Conservation (phyloP, 2,797 vertebrate species). For the Ceryle rudis region DNA sequence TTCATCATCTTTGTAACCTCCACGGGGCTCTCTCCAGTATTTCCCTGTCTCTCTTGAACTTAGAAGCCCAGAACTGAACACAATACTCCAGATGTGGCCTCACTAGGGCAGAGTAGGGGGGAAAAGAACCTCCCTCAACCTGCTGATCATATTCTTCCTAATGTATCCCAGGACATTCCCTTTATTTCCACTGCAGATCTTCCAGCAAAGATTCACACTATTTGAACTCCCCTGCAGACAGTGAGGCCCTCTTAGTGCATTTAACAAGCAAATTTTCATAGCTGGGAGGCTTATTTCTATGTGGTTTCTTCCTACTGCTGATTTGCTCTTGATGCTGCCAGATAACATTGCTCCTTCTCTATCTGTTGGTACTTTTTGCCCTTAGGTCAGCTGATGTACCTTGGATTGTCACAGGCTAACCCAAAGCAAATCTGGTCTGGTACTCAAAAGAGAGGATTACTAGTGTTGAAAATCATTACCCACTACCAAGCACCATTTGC, state of each 20-base stretch:
- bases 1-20: not conserved
- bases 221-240: not conserved
- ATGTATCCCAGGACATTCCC: not conserved
- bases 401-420: not conserved
- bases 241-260: not conserved
- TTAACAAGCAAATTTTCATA: not conserved
- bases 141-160: not conserved
- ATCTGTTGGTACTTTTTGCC: not conserved
- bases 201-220: not conserved
- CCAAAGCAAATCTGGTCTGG: not conserved
- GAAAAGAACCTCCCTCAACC: not conserved
- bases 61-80: no score
- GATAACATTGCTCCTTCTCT: not conserved
- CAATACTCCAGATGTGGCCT: not conserved
- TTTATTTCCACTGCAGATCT: not conserved
- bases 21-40: not conserved
- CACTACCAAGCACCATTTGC: not conserved
- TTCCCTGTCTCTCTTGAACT: not conserved
- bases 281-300: not conserved
- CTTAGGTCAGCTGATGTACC: not conserved
- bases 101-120: not conserved
- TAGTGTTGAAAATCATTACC: slow-evolving; percentile 6
- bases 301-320: not conserved
- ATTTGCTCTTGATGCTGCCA: not conserved
- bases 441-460: slow-evolving; percentile 1